Evolutionary conservation across 2,888 invertebrate genomes (phyloP).

Genomic region (Macropis europaea): DNA sequence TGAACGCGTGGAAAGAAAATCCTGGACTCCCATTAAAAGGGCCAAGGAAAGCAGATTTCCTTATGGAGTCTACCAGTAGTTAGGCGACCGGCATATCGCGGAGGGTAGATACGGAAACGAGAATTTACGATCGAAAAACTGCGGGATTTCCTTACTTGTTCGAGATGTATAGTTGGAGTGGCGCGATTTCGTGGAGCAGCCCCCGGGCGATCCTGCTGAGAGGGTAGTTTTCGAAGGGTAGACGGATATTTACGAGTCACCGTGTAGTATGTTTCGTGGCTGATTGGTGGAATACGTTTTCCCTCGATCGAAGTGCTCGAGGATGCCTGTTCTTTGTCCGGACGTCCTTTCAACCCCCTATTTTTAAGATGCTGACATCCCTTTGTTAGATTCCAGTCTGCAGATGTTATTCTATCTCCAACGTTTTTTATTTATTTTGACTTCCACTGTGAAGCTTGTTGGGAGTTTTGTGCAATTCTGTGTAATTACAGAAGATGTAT

Average conservation of each 20-base stretch:
- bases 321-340: slow-evolving; percentile 52
- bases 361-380: slow-evolving; percentile 14
- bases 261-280: slow-evolving; percentile 35
- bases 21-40: not conserved
- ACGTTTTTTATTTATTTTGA: slow-evolving; percentile 28
- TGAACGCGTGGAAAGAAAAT: not conserved
- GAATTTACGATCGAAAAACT: slow-evolving; percentile 32
- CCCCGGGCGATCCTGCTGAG: slow-evolving; percentile 34
- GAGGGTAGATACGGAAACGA: slow-evolving; percentile 2
- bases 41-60: slow-evolving; percentile 19
- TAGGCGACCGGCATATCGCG: slow-evolving; percentile 5
- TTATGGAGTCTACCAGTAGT: slow-evolving; percentile 16
- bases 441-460: no score
- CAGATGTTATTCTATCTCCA: not conserved
- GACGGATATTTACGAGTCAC: slow-evolving; percentile 40
- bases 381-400: slow-evolving; percentile 28
- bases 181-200: slow-evolving; percentile 18
- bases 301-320: slow-evolving; percentile 48
- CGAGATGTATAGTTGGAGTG: slow-evolving; percentile 33
- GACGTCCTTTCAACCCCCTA: slow-evolving; percentile 23
- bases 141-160: slow-evolving; percentile 1
- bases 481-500: no score
- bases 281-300: slow-evolving; percentile 48
- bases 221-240: slow-evolving; percentile 40
- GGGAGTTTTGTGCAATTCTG: no score